A percentile compares a stretch with the other conserved stretches of the same genome.
Evolutionary conservation across 2,113 vertebrate genomes (phyloP).

Genomic region (Camelus bactrianus): DNA sequence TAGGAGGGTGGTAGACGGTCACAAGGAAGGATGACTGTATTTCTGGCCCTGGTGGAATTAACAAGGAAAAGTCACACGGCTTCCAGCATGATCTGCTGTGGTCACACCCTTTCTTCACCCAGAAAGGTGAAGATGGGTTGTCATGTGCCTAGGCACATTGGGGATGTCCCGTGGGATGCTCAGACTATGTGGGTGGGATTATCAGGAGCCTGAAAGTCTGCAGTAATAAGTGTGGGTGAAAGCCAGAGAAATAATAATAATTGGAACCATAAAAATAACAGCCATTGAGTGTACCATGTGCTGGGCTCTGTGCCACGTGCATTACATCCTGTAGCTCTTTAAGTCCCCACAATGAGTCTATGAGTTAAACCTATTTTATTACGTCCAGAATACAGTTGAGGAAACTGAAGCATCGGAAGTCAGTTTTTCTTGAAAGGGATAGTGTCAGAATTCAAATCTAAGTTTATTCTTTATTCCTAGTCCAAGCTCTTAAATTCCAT

Average conservation of each 20-base stretch:
- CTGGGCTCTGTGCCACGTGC: background rate
- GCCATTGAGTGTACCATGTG: background rate
- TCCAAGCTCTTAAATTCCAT: background rate
- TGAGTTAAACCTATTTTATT: constrained; percentile 45
- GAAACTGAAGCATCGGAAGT: background rate
- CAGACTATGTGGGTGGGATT: background rate
- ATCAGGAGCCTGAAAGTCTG: background rate
- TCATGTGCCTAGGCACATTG: background rate
- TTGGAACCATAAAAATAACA: constrained; percentile 34
- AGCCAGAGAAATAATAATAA: constrained; percentile 40
- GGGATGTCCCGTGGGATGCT: background rate
- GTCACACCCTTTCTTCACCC: background rate
- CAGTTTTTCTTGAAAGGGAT: background rate
- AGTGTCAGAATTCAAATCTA: constrained; percentile 2
- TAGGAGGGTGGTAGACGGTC: background rate
- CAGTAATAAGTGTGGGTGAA: constrained; percentile 19
- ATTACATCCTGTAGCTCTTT: constrained; percentile 26
- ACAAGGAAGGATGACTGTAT: background rate
- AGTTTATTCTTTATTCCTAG: background rate
- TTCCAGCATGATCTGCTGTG: background rate
- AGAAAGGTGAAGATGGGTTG: background rate
- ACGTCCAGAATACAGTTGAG: background rate
- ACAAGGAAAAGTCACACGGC: background rate
- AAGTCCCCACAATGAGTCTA: background rate
- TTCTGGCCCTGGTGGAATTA: background rate